Conservation (phyloP, 2,113 vertebrate genomes). For the Danio rerio region GRCz12tu NC_133181.1:53282001-53282500, state of each 20-base stretch:
- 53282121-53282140: constrained; percentile 13
- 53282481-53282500: constrained; percentile 2
- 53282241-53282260: constrained; percentile 38
- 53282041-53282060: neutral
- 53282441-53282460: constrained; percentile 20
- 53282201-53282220: neutral
- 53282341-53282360: neutral
- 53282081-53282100: constrained; percentile 21
- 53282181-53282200: constrained; percentile 13
- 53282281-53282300: constrained; percentile 18
- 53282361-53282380: neutral
- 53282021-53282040: neutral
- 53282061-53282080: neutral
- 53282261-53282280: constrained; percentile 35
- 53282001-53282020: too few relatives aligned
- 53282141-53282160: constrained; percentile 13
- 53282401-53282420: neutral
- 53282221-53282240: constrained; percentile 16
- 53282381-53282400: neutral
- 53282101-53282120: constrained; percentile 7
- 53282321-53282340: neutral
- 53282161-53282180: constrained; percentile 27
- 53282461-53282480: constrained; percentile 18
- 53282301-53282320: neutral
- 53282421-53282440: neutral